phyloP scores from a whole-genome alignment of 2,113 vertebrate species.

The Rhizomys pruinosus region DNA sequence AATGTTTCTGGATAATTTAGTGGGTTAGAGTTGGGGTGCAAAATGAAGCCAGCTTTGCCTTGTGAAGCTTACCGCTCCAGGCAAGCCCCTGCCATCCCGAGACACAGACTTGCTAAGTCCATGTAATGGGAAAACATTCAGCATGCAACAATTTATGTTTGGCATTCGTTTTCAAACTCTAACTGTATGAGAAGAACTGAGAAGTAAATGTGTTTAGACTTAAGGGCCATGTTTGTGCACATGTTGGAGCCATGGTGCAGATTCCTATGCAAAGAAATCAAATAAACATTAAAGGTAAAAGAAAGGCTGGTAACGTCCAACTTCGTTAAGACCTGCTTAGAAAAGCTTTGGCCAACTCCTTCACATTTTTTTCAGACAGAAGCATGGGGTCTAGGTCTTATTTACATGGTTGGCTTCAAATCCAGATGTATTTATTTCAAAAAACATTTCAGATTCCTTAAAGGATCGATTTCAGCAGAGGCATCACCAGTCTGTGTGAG shows the following conservation, averaged over 20 bases:
- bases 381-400: slow-evolving; percentile 16
- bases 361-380: slow-evolving; percentile 49
- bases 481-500: neutral
- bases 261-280: slow-evolving; percentile 53
- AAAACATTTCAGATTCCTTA: slow-evolving; percentile 76
- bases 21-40: neutral
- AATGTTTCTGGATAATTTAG: neutral
- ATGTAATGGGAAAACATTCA: neutral
- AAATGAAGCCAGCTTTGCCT: neutral
- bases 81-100: neutral
- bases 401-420: slow-evolving; percentile 35
- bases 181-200: slow-evolving; percentile 31
- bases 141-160: neutral
- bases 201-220: slow-evolving; percentile 43
- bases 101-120: neutral
- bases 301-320: neutral
- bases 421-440: slow-evolving; percentile 71
- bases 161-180: neutral
- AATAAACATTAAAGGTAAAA: slow-evolving; percentile 63
- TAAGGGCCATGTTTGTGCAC: slow-evolving; percentile 1
- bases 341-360: slow-evolving; percentile 29
- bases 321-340: neutral
- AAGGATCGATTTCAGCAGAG: slow-evolving; percentile 45
- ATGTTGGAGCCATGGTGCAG: slow-evolving; percentile 31
- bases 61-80: neutral